Base-by-base conservation (phyloP, 2,888 invertebrate species). In the Drosophila eohydei region DNA sequence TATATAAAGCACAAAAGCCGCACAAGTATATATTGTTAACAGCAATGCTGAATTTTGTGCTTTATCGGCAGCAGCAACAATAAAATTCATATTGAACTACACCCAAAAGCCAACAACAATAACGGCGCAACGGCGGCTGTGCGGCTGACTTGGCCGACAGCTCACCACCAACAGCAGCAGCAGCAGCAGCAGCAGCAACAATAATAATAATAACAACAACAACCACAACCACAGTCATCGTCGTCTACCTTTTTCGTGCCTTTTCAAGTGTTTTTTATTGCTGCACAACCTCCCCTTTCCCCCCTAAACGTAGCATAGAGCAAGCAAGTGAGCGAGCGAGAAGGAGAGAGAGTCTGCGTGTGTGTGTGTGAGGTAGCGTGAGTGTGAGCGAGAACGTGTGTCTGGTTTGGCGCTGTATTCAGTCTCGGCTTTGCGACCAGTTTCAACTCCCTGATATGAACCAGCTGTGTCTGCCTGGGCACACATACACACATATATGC, bases 81-180 rank as follows among this genome's bases (percentile, higher is more conserved):
- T 82, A 82, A 84, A 80, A 71, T 70, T 86, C 60, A 75, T 85
- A 83, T 74, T 87, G 83, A 86, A 78, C 78, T 74, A 85, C 88
- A 89, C 83, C 83, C 89, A 78, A 74, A 71, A 75, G 69, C 67
- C 77, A 85, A 64, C 69, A 72, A 38, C 75, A 64, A 32, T 55
- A 66, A 58, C 52, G 60, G 32, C 54, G 57, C 34, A 74, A 64
- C 77, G 70, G 78, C 67, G 79, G 81, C 81, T 78, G 79, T 83
- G 83, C 82, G 83, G 87, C 87, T 80, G 81, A 81, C 80, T 74
- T 79, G 79, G 82, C 79, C 76, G 77, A 81, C 73, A 71, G 66
- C 80, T 65, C 81, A 80, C 61, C 80, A 74, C 51, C 65, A 78
- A 28, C 70, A 73, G 28, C 65, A 77, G 12, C 64, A 52, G 30